Base-by-base conservation (phyloP, 2,113 vertebrate genomes). In the Rhea americana region DNA sequence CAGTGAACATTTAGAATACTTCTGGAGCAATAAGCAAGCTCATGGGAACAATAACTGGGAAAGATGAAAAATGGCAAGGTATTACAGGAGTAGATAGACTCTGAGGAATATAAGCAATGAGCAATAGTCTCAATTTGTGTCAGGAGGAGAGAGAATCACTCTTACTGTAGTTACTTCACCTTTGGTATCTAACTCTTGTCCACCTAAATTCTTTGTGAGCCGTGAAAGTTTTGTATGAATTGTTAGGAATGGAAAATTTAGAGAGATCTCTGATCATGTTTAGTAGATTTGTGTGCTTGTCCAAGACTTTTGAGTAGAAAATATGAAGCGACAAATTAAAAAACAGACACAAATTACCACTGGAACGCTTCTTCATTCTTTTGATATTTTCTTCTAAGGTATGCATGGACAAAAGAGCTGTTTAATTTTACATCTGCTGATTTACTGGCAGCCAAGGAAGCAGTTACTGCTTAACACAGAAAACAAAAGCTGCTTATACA, bases 351-450 rank as follows among this genome's bases (percentile, higher is more conserved):
- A 74, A 30, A 58, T 77, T 80, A 90, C 72, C 65, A n/a, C n/a
- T 47, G 56, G 56, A 83, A 78, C 19, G 13, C 15, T 83, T 87
- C 18, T 21, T 72, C 11, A 2, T 77, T 91, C 47, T 74, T 84
- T 76, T 80, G 67, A 71, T 58, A 35, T 67, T 28, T 75, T 85
- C 22, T 82, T 83, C 68, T 58, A 61, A 90, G 65, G 61, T 37
- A 80, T 83, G 18, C 5, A 5, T 58, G 80, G 55, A 30, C 63
- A 88, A 91, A 91, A 78, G 70, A 78, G 83, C 19, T 61, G 39
- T 91, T 90, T 82, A 70, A 90, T 87, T 90, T 95, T 72, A 73
- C 37, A 71, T 77, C 50, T 85, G 63, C 32, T 87, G 77, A 79
- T 91, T 93, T 76, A 47, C 9, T 81, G 61, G 32, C 63, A 77